phyloP scores from a whole-genome alignment of 2,113 vertebrate genomes.

The Mohoua ochrocephala region DNA sequence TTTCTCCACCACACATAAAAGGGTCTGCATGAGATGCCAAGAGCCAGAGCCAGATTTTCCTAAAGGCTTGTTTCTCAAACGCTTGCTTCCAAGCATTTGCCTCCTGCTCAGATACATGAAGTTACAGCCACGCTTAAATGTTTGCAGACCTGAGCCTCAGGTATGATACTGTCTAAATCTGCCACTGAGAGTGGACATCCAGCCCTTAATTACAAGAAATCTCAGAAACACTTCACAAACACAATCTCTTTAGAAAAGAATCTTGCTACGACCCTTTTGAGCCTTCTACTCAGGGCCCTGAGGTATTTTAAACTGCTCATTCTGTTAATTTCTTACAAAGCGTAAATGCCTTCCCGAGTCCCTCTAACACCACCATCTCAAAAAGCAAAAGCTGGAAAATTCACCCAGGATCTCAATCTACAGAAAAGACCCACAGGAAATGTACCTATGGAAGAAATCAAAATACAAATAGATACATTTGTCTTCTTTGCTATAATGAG shows the following conservation, averaged over 20 bases:
- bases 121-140: neutral
- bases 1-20: neutral
- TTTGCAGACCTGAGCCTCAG: neutral
- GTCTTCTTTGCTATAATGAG: neutral
- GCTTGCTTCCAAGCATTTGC: neutral
- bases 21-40: neutral
- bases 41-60: neutral
- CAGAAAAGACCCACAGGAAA: neutral
- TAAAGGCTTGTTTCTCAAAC: neutral
- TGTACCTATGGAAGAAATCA: neutral
- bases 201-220: neutral
- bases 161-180: neutral
- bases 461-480: neutral
- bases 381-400: constrained; percentile 7
- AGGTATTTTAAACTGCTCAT: neutral
- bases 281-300: neutral
- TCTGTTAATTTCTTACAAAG: neutral
- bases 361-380: neutral
- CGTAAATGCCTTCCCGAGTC: neutral
- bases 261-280: neutral
- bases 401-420: neutral
- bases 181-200: neutral
- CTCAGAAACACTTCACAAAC: neutral
- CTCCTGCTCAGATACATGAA: neutral
- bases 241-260: neutral